Base-by-base conservation (phyloP, 2,888 invertebrate genomes). In the Cephus nigrinus region DNA sequence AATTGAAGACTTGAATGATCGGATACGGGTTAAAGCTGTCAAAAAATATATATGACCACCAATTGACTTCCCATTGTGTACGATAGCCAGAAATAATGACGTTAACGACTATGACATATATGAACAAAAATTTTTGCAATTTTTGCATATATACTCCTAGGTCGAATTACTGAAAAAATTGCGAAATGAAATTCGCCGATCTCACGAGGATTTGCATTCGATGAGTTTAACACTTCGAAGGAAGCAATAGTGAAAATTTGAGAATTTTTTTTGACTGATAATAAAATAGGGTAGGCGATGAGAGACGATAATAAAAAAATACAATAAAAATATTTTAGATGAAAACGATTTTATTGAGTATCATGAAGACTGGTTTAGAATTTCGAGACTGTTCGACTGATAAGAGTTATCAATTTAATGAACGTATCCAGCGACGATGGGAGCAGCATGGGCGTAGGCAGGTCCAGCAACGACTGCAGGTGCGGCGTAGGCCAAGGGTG, bases 401-500 rank as follows among this genome's bases (percentile, higher is more conserved):
- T 73, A 77, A 4, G 90, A 85, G n/a, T 32, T 30, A n/a, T 32
- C 87, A 0, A 91, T 75, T 79, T 80, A 85, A 12, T 92, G 88
- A 82, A 91, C 90, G 23, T 78, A 74, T 69, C 79, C 79, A 73
- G 79, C 82, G 34, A 80, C 88, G 77, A 92, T 89, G 55, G 92
- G 89, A 4, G 93, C 91, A 1, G 91, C 90, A 85, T 92, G 92
- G 69, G 92, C 88, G 35, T 87, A 84, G 32, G 91, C 88, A 36
- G 90, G 84, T 36, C 82, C 80, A 73, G 81, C 78, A 68, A 90
- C 88, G 23, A 89, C 75, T 83, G 88, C 88, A 5, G 91, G 81
- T 73, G 84, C 84, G 34, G 88, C 86, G 55, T 90, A 82, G 73
- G 90, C 86, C 30, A 91, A 83, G 80, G 88, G 89, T 33, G 81